Conservation (phyloP, 1,140 invertebrate genomes). For the Ericerus pela region DNA sequence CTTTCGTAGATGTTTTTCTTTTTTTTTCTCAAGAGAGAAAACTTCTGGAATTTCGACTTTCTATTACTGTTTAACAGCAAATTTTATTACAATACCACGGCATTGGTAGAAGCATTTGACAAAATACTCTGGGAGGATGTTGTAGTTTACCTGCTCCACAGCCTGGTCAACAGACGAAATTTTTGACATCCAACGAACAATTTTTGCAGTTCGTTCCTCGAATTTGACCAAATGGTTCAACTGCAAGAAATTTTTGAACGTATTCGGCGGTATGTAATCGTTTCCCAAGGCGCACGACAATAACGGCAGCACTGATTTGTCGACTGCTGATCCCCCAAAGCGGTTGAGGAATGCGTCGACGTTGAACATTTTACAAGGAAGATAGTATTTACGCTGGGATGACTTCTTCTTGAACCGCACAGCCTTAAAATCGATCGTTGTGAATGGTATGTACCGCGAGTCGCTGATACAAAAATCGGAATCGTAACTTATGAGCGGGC, state of each 20-base stretch:
- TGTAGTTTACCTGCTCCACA: background rate
- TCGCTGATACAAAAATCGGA: slow-evolving; percentile 85
- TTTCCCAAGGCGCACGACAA: slow-evolving; percentile 71
- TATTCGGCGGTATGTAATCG: slow-evolving; percentile 65
- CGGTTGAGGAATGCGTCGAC: slow-evolving; percentile 48
- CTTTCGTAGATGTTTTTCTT: no score
- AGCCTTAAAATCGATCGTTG: slow-evolving; percentile 38
- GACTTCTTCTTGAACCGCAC: slow-evolving; percentile 14
- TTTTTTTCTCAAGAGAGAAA: no score
- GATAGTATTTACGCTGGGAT: slow-evolving; percentile 24
- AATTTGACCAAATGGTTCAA: background rate
- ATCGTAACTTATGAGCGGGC: slow-evolving; percentile 74
- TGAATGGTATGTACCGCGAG: slow-evolving; percentile 61
- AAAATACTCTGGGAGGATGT: no score
- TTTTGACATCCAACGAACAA: background rate
- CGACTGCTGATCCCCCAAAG: slow-evolving; percentile 37
- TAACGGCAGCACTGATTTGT: slow-evolving; percentile 36
- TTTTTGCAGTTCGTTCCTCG: background rate
- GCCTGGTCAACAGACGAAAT: background rate
- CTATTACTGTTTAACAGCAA: no score
- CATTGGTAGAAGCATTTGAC: no score
- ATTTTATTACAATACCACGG: no score
- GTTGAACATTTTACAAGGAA: slow-evolving; percentile 54
- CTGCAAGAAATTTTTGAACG: slow-evolving; percentile 32
- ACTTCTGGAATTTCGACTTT: no score